These are phyloP conservation scores for Smittia sp. DNA, from an alignment of 2,888 invertebrate species.

Conservation along the genomic window DNA sequence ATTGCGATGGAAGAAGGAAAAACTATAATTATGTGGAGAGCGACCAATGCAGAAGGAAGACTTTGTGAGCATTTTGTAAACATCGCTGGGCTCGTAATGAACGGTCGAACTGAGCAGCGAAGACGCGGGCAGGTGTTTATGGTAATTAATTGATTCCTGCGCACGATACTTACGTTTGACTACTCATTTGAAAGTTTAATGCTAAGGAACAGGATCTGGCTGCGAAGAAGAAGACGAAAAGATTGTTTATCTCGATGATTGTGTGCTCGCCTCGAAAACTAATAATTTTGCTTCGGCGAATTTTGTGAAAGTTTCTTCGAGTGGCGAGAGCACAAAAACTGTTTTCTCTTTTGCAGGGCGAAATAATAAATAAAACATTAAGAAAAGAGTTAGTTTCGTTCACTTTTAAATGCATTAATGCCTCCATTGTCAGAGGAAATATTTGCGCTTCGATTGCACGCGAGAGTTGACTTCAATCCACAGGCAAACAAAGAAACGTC, in stretches of 20 bases:
- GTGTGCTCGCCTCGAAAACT: neutral
- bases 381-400: conserved; percentile 9
- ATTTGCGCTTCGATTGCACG: conserved; percentile 6
- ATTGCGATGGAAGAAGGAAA: conserved; percentile 18
- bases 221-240: neutral
- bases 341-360: conserved; percentile 1
- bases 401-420: neutral
- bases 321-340: neutral
- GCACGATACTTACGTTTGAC: conserved; percentile 11
- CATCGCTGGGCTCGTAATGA: neutral
- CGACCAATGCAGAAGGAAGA: neutral
- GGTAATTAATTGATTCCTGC: conserved; percentile 31
- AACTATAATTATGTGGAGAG: conserved; percentile 13
- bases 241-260: neutral
- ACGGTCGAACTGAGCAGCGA: neutral
- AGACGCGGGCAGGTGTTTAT: conserved; percentile 25
- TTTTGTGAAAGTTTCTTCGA: conserved; percentile 14
- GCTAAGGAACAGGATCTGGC: neutral
- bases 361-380: neutral
- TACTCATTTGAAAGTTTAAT: conserved; percentile 15
- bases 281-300: conserved; percentile 25
- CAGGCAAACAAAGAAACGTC: neutral
- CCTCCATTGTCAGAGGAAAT: neutral
- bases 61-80: neutral
- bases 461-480: conserved; percentile 1